Evolutionary conservation across 1,140 invertebrate genomes (phyloP), one percentile per base, ranked within the genome.

Genomic region (Pseudomyrmex sp.): DNA sequence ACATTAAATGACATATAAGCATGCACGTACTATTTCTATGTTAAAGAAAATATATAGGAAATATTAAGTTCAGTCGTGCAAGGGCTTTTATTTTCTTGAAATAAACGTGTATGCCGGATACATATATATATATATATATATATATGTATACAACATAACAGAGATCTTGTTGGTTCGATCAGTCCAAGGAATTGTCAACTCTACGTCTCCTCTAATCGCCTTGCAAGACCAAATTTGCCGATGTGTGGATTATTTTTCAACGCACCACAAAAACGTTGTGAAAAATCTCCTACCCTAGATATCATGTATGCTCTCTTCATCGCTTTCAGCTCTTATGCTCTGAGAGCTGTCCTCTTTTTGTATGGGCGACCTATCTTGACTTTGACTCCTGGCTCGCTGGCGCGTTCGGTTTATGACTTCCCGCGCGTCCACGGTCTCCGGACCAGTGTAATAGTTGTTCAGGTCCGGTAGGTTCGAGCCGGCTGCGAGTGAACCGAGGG

Each of bases 271-370:
- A 2, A 44, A 2, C 62, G 62, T 15, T 46, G 26, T n/a, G 8
- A 20, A 23, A 15, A 3, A 15, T 26, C 2, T 76, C 63, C 69
- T 68, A 63, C 26, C 87, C 90, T 94, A 94, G 88, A 94, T 93
- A 75, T 94, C 94, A 86, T 94, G 92, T 94, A 94, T 96, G 84
- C 95, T 95, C 88, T 96, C 95, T 66, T 95, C 95, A 85, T 96
- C 95, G 35, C 95, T 95, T 50, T 95, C 95, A 5, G 95, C 94
- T 68, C 94, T 93, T 68, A 93, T 91, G 46, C 93, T 94, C 59
- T 90, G 92, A 9, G 94, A 91, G 74, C 93, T 89, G 59, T 83
- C 83, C 63, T 70, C 88, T 46, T 80, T 83, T 44, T 70, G 74
- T 58, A 85, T 35, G 0, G 88, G 87, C 1, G 88, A 89, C 54